These are phyloP conservation scores for Anoplius nigerrimus DNA, from an alignment of 2,888 invertebrate species.

Conservation along the genomic window DNA sequence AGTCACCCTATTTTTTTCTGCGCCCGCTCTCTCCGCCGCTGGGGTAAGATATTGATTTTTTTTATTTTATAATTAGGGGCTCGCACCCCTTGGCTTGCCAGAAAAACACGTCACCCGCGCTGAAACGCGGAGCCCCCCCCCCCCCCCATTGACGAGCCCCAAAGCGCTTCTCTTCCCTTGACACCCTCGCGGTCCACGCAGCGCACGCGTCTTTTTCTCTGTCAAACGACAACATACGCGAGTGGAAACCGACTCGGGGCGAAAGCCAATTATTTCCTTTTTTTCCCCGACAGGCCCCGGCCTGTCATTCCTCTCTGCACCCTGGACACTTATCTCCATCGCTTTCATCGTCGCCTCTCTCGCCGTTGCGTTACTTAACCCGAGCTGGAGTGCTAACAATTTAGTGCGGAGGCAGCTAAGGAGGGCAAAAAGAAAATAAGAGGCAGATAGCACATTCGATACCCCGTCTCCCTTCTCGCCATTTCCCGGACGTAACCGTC, in stretches of 20 bases:
- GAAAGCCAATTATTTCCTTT: slow-evolving; percentile 14
- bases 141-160: slow-evolving; percentile 7
- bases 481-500: too few relatives aligned
- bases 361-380: background rate
- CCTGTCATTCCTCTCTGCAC: background rate
- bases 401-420: too few relatives aligned
- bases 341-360: background rate
- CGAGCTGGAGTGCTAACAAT: too few relatives aligned
- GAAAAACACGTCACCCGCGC: slow-evolving; percentile 71
- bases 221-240: background rate
- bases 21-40: slow-evolving; percentile 49
- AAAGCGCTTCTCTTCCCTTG: slow-evolving; percentile 16
- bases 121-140: background rate
- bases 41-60: slow-evolving; percentile 75
- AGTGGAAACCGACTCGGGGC: background rate
- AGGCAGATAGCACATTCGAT: background rate
- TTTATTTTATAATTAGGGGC: slow-evolving; percentile 75
- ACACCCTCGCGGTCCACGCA: slow-evolving; percentile 23
- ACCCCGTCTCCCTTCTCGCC: background rate
- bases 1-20: slow-evolving; percentile 70
- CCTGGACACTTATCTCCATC: too few relatives aligned
- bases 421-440: background rate
- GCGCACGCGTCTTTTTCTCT: slow-evolving; percentile 15
- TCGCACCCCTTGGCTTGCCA: slow-evolving; percentile 72
- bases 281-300: background rate